Conservation (phyloP, 2,888 invertebrate genomes). For the Drosophila anomelani region DNA sequence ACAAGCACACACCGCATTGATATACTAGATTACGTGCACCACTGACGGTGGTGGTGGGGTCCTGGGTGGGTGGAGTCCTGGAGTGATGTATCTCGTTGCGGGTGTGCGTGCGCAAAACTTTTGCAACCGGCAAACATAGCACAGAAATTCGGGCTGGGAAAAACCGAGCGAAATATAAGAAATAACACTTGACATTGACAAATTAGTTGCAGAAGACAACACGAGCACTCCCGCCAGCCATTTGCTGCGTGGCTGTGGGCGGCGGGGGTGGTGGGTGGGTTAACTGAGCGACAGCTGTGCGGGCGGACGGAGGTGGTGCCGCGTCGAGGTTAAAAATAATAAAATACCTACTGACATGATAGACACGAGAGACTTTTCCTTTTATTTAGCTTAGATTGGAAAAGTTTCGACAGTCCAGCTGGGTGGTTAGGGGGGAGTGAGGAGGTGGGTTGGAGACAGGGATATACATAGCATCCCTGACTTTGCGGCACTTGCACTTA, state of each 20-base stretch:
- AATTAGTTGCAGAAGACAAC: conserved; percentile 80
- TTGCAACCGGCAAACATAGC: conserved; percentile 37
- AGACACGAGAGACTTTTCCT: conserved; percentile 79
- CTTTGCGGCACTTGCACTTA: conserved; percentile 67
- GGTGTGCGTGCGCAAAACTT: conserved; percentile 63
- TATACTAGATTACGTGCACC: conserved; percentile 73
- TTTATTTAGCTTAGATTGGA: conserved; percentile 82
- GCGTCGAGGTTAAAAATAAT: conserved; percentile 73
- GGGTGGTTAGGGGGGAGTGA: conserved; percentile 12
- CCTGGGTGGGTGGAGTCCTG: not conserved
- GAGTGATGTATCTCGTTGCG: conserved; percentile 36
- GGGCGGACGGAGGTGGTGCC: conserved; percentile 5
- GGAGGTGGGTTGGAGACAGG: not conserved
- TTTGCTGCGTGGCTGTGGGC: not conserved
- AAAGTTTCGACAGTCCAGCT: conserved; percentile 78
- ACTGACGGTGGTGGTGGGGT: not conserved
- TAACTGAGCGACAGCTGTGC: conserved; percentile 23
- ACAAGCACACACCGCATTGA: conserved; percentile 60
- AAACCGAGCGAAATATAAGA: conserved; percentile 58
- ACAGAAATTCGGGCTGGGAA: conserved; percentile 18
- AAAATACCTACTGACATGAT: conserved; percentile 81
- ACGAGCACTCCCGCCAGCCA: conserved; percentile 33
- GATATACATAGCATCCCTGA: conserved; percentile 23
- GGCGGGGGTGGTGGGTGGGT: conserved; percentile 36
- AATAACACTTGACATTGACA: conserved; percentile 83